Conservation (phyloP, 2,888 invertebrate genomes). For the Julus scandinavius region DNA sequence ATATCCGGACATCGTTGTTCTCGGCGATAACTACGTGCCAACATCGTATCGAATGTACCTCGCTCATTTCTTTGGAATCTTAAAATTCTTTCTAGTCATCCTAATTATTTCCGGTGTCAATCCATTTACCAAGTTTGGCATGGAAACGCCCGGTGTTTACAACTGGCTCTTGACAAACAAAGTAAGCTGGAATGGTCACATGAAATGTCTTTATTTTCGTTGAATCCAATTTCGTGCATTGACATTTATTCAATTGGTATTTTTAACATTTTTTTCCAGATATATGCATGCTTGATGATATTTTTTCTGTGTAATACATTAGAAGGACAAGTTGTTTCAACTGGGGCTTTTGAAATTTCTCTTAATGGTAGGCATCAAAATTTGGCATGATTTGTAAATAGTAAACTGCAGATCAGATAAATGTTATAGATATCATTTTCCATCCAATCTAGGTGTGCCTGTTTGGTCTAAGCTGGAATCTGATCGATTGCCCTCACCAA, state of each 20-base stretch:
- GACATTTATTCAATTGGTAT: background rate
- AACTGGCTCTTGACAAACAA: constrained; percentile 92
- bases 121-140: constrained; percentile 84
- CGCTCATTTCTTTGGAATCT: constrained; percentile 80
- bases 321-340: constrained; percentile 83
- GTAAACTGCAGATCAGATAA: no score
- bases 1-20: constrained; percentile 89
- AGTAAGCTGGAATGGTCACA: constrained; percentile 61
- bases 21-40: constrained; percentile 94
- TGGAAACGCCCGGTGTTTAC: constrained; percentile 84
- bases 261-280: constrained; percentile 63
- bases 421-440: background rate
- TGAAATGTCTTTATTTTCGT: background rate
- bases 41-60: constrained; percentile 84
- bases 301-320: constrained; percentile 95
- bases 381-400: no score
- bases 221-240: no score
- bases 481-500: constrained; percentile 94
- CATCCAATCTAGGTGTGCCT: constrained; percentile 79
- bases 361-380: constrained; percentile 73
- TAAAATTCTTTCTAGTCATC: constrained; percentile 87
- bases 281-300: constrained; percentile 96
- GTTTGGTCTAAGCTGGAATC: constrained; percentile 99
- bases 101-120: constrained; percentile 83
- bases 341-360: constrained; percentile 94